Percentiles rank a stretch among this genome's conserved stretches.
These are phyloP conservation scores for Taenaris catops DNA, from an alignment of 2,888 invertebrate genomes.

Conservation along the genomic window DNA sequence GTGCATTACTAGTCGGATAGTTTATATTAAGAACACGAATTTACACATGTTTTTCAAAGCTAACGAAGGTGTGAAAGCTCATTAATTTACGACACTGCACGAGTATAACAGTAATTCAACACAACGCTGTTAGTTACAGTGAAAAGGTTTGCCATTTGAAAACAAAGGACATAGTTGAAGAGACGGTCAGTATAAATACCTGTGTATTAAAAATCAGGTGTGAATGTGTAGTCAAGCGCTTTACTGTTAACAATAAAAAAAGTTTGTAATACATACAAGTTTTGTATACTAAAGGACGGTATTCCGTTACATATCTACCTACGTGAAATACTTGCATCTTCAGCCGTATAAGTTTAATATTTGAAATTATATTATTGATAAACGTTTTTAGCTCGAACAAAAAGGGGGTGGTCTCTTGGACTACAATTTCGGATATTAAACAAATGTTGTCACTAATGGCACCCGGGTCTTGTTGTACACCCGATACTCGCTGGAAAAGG, in stretches of 20 bases:
- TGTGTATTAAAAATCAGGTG: too few species aligned
- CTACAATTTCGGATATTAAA: background rate
- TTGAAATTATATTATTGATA: too few species aligned
- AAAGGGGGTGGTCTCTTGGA: background rate
- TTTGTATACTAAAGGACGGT: too few species aligned
- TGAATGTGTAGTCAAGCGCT: background rate
- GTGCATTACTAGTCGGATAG: too few species aligned
- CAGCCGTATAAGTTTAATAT: too few species aligned
- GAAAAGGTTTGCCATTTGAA: conserved; percentile 2
- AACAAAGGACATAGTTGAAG: conserved; percentile 3
- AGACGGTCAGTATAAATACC: background rate
- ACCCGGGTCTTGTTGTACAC: background rate
- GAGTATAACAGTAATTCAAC: conserved; percentile 5
- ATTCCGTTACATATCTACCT: too few species aligned
- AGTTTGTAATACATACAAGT: too few species aligned
- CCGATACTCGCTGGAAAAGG: background rate
- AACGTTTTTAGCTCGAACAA: too few species aligned
- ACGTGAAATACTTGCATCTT: too few species aligned
- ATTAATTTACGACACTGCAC: conserved; percentile 1
- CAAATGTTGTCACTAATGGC: background rate
- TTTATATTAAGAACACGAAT: too few species aligned
- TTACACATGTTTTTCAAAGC: background rate
- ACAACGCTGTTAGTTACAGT: conserved; percentile 3
- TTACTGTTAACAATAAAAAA: too few species aligned
- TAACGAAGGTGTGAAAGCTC: conserved; percentile 1